Conservation (phyloP, 2,888 invertebrate species). For the Dryobota labecula region DNA sequence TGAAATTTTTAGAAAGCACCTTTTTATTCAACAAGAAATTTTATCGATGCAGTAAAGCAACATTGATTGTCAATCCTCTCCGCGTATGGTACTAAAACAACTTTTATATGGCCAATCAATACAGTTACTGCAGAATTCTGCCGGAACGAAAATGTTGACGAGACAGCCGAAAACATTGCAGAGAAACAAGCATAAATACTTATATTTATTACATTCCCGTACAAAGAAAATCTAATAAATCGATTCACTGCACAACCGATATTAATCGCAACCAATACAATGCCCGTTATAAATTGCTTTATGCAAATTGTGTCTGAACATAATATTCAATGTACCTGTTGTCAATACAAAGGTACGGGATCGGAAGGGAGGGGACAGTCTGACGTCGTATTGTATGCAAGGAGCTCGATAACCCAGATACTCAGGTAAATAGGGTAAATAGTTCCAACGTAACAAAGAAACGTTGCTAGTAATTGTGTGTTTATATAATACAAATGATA, state of each 20-base stretch:
- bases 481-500: constrained; percentile 68
- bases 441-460: constrained; percentile 71
- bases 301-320: constrained; percentile 72
- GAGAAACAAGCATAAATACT: constrained; percentile 30
- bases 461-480: constrained; percentile 63
- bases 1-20: constrained; percentile 39
- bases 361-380: constrained; percentile 76
- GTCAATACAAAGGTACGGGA: constrained; percentile 70
- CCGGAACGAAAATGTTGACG: constrained; percentile 18
- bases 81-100: constrained; percentile 44
- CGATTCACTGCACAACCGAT: constrained; percentile 49
- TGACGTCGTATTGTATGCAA: constrained; percentile 74
- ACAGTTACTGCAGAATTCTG: constrained; percentile 51
- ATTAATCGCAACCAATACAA: constrained; percentile 64
- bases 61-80: constrained; percentile 56
- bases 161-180: constrained; percentile 26
- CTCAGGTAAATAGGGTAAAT: constrained; percentile 70
- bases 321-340: constrained; percentile 74
- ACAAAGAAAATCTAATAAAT: constrained; percentile 56
- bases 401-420: constrained; percentile 81
- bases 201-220: constrained; percentile 27
- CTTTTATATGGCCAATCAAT: constrained; percentile 51
- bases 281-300: constrained; percentile 67
- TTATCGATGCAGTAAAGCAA: constrained; percentile 58
- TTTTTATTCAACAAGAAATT: constrained; percentile 52